These are phyloP conservation scores for Hemibagrus wyckioides DNA, from an alignment of 2,113 vertebrate species.

Conservation along the genomic window DNA sequence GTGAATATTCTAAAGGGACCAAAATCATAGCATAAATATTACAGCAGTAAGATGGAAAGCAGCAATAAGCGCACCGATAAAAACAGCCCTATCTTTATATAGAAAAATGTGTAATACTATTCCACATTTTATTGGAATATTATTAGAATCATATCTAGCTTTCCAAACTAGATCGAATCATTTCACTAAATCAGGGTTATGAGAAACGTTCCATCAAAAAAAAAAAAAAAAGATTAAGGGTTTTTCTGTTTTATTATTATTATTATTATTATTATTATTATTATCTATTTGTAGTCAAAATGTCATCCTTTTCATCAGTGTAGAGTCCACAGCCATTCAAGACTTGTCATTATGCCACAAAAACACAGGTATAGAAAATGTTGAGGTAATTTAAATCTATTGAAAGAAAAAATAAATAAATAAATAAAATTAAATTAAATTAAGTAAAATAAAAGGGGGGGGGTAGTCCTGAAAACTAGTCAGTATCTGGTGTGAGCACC, in stretches of 20 bases:
- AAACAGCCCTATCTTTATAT: background rate
- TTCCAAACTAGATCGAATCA: background rate
- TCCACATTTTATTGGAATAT: background rate
- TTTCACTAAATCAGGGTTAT: background rate
- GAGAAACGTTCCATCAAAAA: background rate
- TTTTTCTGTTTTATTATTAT: background rate
- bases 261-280: no score
- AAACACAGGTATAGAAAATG: background rate
- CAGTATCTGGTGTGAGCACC: no score
- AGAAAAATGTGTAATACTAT: slow-evolving; percentile 13
- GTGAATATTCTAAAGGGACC: slow-evolving; percentile 15
- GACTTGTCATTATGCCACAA: background rate
- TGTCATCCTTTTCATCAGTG: background rate
- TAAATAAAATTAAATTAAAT: background rate
- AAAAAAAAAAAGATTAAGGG: no score
- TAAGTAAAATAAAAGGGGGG: no score
- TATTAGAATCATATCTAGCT: no score
- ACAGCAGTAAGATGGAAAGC: slow-evolving; percentile 16
- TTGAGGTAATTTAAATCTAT: background rate
- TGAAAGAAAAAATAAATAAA: background rate
- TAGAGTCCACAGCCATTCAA: background rate
- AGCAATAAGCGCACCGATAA: background rate
- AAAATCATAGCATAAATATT: slow-evolving; percentile 16
- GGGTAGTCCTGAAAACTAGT: no score
- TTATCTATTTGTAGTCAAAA: background rate